phyloP scores from a whole-genome alignment of 2,797 vertebrate genomes.

The Serranus cabrilla region DNA sequence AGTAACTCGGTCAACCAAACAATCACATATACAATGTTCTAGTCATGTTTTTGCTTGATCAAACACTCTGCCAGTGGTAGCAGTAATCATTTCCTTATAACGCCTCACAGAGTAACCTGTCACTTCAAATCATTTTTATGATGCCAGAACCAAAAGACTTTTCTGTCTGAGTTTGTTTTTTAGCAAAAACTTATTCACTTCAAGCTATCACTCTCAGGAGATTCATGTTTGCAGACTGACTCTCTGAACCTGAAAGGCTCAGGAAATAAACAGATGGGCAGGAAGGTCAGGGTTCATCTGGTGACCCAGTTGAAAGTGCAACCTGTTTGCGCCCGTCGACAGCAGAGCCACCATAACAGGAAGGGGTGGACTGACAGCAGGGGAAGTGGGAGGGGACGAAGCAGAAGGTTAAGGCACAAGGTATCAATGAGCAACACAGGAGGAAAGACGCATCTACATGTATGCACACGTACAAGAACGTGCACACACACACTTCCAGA shows the following conservation, averaged over 20 bases:
- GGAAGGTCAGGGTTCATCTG: conserved; percentile 65
- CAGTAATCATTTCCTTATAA: neutral
- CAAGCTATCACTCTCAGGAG: neutral
- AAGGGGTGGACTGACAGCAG: conserved; percentile 58
- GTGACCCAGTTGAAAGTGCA: conserved; percentile 32
- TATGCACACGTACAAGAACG: neutral
- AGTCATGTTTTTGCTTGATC: conserved; percentile 6
- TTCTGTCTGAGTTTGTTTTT: conserved; percentile 2
- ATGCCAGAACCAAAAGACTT: neutral
- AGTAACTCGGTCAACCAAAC: conserved; percentile 37
- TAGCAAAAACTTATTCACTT: neutral
- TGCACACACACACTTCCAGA: neutral
- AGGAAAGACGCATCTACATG: conserved; percentile 8
- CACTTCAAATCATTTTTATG: conserved; percentile 12
- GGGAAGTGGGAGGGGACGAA: conserved; percentile 58
- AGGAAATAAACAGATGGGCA: conserved; percentile 67
- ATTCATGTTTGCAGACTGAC: conserved; percentile 36
- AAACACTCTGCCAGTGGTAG: neutral
- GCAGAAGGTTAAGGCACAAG: conserved; percentile 32
- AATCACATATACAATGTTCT: conserved; percentile 34
- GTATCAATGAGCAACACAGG: conserved; percentile 25
- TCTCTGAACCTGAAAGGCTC: conserved; percentile 54
- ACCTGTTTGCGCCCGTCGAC: conserved; percentile 17
- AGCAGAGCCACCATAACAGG: conserved; percentile 71
- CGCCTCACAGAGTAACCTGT: neutral